These are phyloP conservation scores for Porphyrio hochstetteri DNA, from an alignment of 2,113 vertebrate species.

Conservation along the genomic window DNA sequence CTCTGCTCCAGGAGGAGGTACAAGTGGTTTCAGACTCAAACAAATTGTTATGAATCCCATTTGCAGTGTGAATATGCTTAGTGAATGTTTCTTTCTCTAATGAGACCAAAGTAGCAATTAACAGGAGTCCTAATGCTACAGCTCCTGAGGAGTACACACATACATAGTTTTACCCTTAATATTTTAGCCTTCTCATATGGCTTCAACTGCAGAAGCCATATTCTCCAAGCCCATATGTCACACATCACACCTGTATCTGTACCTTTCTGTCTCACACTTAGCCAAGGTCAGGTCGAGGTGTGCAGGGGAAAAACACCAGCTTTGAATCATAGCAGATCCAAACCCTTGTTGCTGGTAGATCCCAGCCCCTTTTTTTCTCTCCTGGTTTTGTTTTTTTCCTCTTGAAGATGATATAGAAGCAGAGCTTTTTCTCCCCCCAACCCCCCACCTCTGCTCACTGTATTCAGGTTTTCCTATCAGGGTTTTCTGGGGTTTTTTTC, in stretches of 20 bases:
- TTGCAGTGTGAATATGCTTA: constrained; percentile 63
- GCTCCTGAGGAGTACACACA: background rate
- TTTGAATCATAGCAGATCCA: background rate
- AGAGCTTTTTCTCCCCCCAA: background rate
- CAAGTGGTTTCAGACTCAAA: constrained; percentile 73
- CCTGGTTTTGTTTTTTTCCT: background rate
- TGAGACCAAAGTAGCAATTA: constrained; percentile 78
- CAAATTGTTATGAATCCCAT: constrained; percentile 72
- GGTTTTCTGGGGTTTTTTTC: background rate
- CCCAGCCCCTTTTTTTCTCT: background rate
- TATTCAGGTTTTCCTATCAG: constrained; percentile 19
- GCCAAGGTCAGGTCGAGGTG: background rate
- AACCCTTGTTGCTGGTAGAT: background rate
- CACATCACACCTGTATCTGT: background rate
- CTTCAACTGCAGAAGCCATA: constrained; percentile 24
- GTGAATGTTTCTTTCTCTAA: constrained; percentile 67
- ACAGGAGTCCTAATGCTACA: constrained; percentile 49
- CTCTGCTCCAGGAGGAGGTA: constrained; percentile 69
- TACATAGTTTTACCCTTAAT: background rate
- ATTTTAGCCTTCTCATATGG: constrained; percentile 16
- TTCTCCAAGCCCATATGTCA: background rate
- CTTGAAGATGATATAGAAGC: background rate
- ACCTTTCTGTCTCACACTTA: background rate
- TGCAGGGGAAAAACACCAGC: background rate
- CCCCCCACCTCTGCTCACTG: background rate